Base-by-base conservation (phyloP, 2,113 vertebrate species). In the Tetraodon nigroviridis region DNA sequence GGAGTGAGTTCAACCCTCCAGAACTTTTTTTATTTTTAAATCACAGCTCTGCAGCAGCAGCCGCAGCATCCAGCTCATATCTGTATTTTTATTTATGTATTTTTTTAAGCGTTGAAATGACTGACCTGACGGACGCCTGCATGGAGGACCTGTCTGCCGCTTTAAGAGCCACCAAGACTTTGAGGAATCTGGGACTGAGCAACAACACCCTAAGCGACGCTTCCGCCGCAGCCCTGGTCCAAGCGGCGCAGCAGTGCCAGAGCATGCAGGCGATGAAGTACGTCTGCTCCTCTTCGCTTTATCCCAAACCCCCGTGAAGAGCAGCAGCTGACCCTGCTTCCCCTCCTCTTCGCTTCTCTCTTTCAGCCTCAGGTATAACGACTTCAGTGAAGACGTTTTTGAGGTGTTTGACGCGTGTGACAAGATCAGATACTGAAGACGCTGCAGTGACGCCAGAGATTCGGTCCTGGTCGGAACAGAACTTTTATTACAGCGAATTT, bases 291-390 rank as follows among this genome's bases (percentile, higher is more conserved):
- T 4, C 7, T 42, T 22, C 11, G 42, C 17, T 17, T 51, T 41
- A 45, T 48, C 6, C 22, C 5, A 40, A 54, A 55, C 47, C 0
- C 13, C 15, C 13, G 4, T 27, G 13, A 32, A 51, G 6, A 7
- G 20, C 10, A 37, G 32, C 32, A 37, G 17, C 19, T 5, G 5
- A 48, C 27, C 5, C 16, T 1, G 2, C n/a, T 1, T 12, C 29
- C 18, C 51, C 55, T 62, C n/a, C 2, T 1, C 21, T 45, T 17
- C 5, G 57, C 58, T 56, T 67, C 18, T 53, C 14, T 63, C 22
- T 78, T 78, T 71, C 66, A 91, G 90, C 69, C 55, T 90, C 44
- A 65, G 48, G 71, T 89, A 89, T 64, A 90, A 90, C 47, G 65
- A 89, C 59, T 73, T 89, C 65, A 71, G 79, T n/a, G 89, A 90